phyloP scores from a whole-genome alignment of 2,797 vertebrate species.

The Buceros bicornis region DNA sequence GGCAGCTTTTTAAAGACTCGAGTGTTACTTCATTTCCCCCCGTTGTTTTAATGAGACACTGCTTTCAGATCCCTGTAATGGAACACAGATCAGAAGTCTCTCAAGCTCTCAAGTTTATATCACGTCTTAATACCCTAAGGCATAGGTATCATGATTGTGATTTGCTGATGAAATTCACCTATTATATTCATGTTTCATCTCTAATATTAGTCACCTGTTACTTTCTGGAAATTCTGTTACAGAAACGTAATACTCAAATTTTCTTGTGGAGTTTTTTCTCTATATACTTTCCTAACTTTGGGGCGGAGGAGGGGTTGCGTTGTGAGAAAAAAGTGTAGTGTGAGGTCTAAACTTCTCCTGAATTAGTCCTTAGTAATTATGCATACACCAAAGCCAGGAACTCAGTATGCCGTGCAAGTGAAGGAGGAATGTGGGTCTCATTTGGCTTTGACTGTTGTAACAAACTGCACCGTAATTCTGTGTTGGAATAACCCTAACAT shows the following conservation, averaged over 20 bases:
- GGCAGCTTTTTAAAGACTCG: neutral
- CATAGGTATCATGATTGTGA: neutral
- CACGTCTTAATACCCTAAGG: neutral
- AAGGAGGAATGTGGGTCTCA: neutral
- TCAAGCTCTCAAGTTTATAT: slow-evolving; percentile 3
- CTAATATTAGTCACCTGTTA: slow-evolving; percentile 36
- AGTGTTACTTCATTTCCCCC: neutral
- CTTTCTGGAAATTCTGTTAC: slow-evolving; percentile 8
- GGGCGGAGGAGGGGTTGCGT: too few species aligned
- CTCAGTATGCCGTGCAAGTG: accelerated
- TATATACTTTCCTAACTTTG: neutral
- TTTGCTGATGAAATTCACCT: slow-evolving; percentile 38
- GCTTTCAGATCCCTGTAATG: neutral
- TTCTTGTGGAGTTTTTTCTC: neutral
- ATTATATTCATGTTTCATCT: neutral
- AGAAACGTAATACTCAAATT: neutral
- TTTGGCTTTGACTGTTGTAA: neutral
- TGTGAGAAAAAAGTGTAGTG: neutral
- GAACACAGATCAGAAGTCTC: neutral
- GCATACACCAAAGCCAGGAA: neutral
- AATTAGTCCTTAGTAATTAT: neutral
- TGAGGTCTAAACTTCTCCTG: neutral
- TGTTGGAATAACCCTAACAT: neutral
- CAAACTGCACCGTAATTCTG: neutral
- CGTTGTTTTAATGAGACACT: neutral